Evolutionary conservation across 2,888 invertebrate genomes (phyloP), one percentile per base, ranked within the genome.

Genomic region (Andricus quercusramuli): DNA sequence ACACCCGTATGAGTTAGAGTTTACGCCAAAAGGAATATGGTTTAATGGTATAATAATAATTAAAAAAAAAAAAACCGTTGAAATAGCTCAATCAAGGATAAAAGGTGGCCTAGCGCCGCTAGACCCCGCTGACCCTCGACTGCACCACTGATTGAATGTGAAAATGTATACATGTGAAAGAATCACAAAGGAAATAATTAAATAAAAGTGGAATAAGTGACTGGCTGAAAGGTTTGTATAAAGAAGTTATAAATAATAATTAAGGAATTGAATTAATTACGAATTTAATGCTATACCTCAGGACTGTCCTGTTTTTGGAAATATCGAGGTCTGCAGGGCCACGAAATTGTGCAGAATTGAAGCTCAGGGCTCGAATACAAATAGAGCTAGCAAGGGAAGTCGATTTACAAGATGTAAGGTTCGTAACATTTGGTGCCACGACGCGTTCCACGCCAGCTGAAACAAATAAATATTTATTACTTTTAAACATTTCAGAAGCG

Each of bases 381-480:
- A 74, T 56, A 20, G 56, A 56, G 56, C 17, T 59, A 74, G 37
- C 56, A 15, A 56, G 4, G 20, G 37, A 37, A 56, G 13, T 74
- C n/a, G 74, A 74, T 56, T 20, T 74, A 32, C n/a, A 74, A 32
- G 56, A 15, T 22, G 15, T 56, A n/a, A 56, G n/a, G 32, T 56
- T 59, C 56, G n/a, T 74, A 74, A 37, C n/a, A 56, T n/a, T 74
- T 74, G 74, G 22, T 15, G 74, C 2, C 6, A n/a, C 32, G n/a
- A 74, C 13, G 47, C 74, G 56, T 32, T 51, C 56, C 29, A 74
- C 56, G 20, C 74, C 74, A 29, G 56, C 74, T 74, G 74, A 56
- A 74, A 59, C 15, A 29, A 74, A 74, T 29, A 15, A 5, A 17
- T 29, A 64, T 29, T 64, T 25, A 1, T 29, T 5, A 17, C 29